Conservation (phyloP, 2,888 invertebrate genomes). For the Calameuta idolon region DNA sequence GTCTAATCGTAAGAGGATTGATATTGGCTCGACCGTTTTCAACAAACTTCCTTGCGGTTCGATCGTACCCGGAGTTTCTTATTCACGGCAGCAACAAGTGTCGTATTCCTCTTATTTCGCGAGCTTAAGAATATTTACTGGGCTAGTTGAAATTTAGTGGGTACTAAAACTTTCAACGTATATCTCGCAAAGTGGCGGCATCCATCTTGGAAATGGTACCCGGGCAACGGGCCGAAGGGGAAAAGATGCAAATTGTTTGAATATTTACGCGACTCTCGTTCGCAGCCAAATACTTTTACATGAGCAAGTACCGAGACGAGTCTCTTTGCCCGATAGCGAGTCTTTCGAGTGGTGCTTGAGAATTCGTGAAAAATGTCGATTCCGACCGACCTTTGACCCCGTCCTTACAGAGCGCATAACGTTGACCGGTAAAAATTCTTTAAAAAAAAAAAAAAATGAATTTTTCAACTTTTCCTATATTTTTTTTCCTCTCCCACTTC, state of each 20-base stretch:
- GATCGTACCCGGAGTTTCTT: background rate
- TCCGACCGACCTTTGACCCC: background rate
- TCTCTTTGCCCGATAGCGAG: background rate
- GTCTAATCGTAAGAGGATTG: background rate
- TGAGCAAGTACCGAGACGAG: background rate
- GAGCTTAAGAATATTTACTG: slow-evolving; percentile 18
- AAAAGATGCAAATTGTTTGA: slow-evolving; percentile 58
- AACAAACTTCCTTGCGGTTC: background rate
- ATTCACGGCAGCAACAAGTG: slow-evolving; percentile 53
- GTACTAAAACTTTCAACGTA: slow-evolving; percentile 62
- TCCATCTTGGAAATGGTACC: slow-evolving; percentile 59
- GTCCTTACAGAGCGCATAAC: background rate
- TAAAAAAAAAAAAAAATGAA: background rate
- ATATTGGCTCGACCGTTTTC: background rate
- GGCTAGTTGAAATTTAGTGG: slow-evolving; percentile 60
- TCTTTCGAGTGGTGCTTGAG: background rate
- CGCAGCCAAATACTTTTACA: slow-evolving; percentile 2
- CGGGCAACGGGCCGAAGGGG: slow-evolving; percentile 30
- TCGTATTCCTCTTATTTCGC: slow-evolving; percentile 46
- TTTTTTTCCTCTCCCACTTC: slow-evolving; percentile 21
- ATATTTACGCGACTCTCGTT: slow-evolving; percentile 50
- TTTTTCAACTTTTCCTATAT: background rate
- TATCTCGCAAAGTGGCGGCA: slow-evolving; percentile 59
- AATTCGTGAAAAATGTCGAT: background rate
- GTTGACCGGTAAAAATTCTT: background rate